These are phyloP conservation scores for Tribolium castaneum DNA, from an alignment of 1,140 invertebrate genomes.

Conservation along the genomic window DNA sequence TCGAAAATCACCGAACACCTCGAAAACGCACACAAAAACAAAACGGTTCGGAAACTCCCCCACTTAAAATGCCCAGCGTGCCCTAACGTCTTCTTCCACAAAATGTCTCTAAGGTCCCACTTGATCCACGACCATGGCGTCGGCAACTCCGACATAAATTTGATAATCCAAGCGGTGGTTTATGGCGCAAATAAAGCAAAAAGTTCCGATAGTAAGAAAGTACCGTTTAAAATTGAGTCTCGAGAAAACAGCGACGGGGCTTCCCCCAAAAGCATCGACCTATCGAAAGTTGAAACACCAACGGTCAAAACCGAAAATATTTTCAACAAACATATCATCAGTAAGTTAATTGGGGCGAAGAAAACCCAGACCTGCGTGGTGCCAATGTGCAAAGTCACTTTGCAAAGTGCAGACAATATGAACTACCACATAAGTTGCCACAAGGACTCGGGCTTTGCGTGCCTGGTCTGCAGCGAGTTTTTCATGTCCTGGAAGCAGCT, in stretches of 20 bases:
- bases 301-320: conserved; percentile 54
- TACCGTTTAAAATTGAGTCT: not conserved
- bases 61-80: conserved; percentile 64
- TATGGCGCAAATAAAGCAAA: conserved; percentile 57
- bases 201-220: conserved; percentile 43
- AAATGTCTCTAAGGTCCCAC: conserved; percentile 64
- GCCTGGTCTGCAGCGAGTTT: conserved; percentile 73
- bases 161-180: conserved; percentile 54
- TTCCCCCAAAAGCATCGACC: conserved; percentile 1
- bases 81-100: conserved; percentile 65
- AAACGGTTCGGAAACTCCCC: conserved; percentile 51
- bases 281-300: conserved; percentile 48
- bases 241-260: not conserved
- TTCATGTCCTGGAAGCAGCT: conserved; percentile 71
- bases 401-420: conserved; percentile 65
- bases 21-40: conserved; percentile 58
- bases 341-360: conserved; percentile 48
- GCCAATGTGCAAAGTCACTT: conserved; percentile 63
- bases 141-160: conserved; percentile 59
- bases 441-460: conserved; percentile 69
- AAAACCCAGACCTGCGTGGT: conserved; percentile 54
- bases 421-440: conserved; percentile 74
- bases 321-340: conserved; percentile 51
- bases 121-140: conserved; percentile 65
- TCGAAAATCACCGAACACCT: conserved; percentile 59